Conservation (phyloP, 2,888 invertebrate species). For the Ophion costatus region DNA sequence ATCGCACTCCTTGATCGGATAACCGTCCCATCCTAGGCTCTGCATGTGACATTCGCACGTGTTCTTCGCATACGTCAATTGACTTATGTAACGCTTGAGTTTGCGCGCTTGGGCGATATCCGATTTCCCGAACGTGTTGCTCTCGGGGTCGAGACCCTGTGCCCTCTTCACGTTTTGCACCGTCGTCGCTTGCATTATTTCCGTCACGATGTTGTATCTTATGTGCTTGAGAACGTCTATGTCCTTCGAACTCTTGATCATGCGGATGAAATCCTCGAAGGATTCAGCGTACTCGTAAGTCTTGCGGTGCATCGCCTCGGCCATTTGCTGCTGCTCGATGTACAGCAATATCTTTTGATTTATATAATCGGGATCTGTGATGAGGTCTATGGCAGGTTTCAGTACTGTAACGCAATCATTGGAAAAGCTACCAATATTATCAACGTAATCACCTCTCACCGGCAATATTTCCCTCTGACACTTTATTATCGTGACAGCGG, state of each 20-base stretch:
- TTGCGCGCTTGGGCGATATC: conserved; percentile 93
- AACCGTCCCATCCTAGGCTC: conserved; percentile 91
- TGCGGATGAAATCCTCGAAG: conserved; percentile 94
- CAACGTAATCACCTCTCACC: no score
- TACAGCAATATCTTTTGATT: conserved; percentile 94
- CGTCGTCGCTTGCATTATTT: conserved; percentile 97
- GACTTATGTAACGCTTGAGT: conserved; percentile 92
- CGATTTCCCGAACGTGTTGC: conserved; percentile 87
- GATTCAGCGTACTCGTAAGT: conserved; percentile 95
- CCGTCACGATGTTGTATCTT: conserved; percentile 94
- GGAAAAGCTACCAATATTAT: no score
- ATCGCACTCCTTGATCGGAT: conserved; percentile 80
- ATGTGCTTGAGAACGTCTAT: conserved; percentile 93
- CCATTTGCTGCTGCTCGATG: conserved; percentile 91
- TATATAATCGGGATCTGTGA: conserved; percentile 96
- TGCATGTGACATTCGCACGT: conserved; percentile 92
- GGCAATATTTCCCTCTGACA: no score
- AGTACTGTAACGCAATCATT: conserved; percentile 86
- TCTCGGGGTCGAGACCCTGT: conserved; percentile 90
- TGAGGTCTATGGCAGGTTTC: conserved; percentile 91
- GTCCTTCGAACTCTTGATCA: conserved; percentile 92
- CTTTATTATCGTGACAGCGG: no score
- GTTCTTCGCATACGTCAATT: conserved; percentile 91
- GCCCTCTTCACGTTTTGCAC: conserved; percentile 95
- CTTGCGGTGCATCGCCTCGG: conserved; percentile 90